These are phyloP conservation scores for Adela reaumurella DNA, from an alignment of 2,888 invertebrate genomes.

Conservation along the genomic window DNA sequence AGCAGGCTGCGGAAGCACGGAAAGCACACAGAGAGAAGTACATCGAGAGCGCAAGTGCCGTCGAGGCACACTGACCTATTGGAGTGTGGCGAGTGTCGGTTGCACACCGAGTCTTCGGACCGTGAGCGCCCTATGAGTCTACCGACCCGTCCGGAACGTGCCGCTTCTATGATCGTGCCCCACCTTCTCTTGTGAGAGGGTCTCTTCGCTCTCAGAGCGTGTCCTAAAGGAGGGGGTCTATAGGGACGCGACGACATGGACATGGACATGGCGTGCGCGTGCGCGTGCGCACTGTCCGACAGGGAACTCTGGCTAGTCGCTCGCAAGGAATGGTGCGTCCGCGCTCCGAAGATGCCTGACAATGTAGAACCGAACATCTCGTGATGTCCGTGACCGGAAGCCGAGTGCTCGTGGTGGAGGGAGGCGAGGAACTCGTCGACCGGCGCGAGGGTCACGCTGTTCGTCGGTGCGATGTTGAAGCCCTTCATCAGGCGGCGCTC, in stretches of 20 bases:
- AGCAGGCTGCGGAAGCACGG: no score
- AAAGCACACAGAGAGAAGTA: no score
- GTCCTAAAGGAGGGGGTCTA: slow-evolving; percentile 12
- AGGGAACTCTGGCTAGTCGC: slow-evolving; percentile 30
- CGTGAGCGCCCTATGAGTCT: slow-evolving; percentile 72
- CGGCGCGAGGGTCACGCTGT: slow-evolving; percentile 61
- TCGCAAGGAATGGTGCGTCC: slow-evolving; percentile 27
- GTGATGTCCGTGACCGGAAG: slow-evolving; percentile 1
- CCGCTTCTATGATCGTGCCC: slow-evolving; percentile 85
- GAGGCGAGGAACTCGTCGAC: slow-evolving; percentile 78
- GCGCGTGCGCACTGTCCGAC: slow-evolving; percentile 15
- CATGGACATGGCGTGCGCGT: slow-evolving; percentile 8
- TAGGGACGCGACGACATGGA: slow-evolving; percentile 21
- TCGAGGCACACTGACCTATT: slow-evolving; percentile 25
- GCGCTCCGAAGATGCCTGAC: slow-evolving; percentile 61
- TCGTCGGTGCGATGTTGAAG: slow-evolving; percentile 79
- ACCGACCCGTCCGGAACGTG: slow-evolving; percentile 76
- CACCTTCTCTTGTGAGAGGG: slow-evolving; percentile 71
- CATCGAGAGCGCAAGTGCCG: no score
- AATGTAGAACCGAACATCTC: slow-evolving; percentile 67
- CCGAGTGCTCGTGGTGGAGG: slow-evolving; percentile 53
- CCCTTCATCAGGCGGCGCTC: slow-evolving; percentile 92
- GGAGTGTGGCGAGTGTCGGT: slow-evolving; percentile 53
- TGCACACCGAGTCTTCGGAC: slow-evolving; percentile 80
- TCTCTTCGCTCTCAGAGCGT: slow-evolving; percentile 25